A percentile compares a stretch with the other conserved stretches of the same genome.
phyloP scores from a whole-genome alignment of 2,888 invertebrate species.

The Xanthia togata region DNA sequence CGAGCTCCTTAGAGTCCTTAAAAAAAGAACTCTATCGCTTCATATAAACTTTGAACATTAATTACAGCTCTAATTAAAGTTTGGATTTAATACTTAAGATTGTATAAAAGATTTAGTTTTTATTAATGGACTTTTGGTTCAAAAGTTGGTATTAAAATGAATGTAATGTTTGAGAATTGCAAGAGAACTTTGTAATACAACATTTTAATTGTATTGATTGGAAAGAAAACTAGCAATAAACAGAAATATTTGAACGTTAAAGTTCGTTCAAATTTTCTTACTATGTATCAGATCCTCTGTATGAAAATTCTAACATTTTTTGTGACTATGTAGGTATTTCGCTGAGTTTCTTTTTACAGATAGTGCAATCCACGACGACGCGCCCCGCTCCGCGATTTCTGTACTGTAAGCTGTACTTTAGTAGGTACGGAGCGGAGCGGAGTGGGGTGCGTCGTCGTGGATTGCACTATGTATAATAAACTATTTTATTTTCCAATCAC shows the following conservation, averaged over 20 bases:
- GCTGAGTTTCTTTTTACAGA: too few species aligned
- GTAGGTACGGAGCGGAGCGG: too few species aligned
- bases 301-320: too few species aligned
- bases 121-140: constrained; percentile 49
- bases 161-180: constrained; percentile 25
- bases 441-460: too few species aligned
- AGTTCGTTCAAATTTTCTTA: too few species aligned
- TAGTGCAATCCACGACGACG: too few species aligned
- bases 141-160: constrained; percentile 36
- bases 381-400: too few species aligned
- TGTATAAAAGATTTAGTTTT: constrained; percentile 63
- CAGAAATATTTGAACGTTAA: neutral
- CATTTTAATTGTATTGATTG: constrained; percentile 13
- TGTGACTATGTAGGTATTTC: too few species aligned
- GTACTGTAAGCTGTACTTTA: too few species aligned
- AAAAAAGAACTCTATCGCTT: constrained; percentile 33
- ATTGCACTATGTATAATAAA: too few species aligned
- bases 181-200: neutral
- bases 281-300: too few species aligned
- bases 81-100: constrained; percentile 57
- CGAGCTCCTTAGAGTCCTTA: neutral
- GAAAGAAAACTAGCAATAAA: neutral
- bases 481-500: neutral
- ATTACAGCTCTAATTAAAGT: constrained; percentile 59
- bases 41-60: constrained; percentile 57